Evolutionary conservation across 2,113 vertebrate genomes (phyloP).

Genomic region (Caretta caretta): DNA sequence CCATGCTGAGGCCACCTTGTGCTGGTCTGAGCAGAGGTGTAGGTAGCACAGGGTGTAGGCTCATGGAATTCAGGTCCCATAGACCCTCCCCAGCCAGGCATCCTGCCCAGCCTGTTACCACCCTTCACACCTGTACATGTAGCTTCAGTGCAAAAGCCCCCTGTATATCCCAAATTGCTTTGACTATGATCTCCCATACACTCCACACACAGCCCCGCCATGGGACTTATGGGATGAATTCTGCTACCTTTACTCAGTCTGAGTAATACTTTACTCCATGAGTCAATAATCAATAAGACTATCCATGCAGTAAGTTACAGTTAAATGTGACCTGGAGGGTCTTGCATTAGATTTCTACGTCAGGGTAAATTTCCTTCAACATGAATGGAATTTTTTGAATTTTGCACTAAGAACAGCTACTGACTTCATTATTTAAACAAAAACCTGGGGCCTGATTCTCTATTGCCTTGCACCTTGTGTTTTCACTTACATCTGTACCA

Average conservation of each 20-base stretch:
- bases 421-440: not conserved
- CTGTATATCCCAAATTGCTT: not conserved
- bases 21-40: not conserved
- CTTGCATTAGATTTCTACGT: not conserved
- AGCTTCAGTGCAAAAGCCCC: not conserved
- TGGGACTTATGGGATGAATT: not conserved
- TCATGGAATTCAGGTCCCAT: not conserved
- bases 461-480: not conserved
- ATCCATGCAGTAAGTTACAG: not conserved
- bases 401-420: not conserved
- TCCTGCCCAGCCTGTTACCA: not conserved
- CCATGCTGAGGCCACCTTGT: not conserved
- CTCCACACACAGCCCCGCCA: not conserved
- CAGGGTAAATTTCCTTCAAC: not conserved
- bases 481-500: not conserved
- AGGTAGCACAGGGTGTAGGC: not conserved
- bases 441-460: not conserved
- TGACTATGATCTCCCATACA: not conserved
- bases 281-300: not conserved
- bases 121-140: not conserved
- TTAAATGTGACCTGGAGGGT: not conserved
- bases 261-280: not conserved
- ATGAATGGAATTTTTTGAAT: not conserved
- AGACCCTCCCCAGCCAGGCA: not conserved
- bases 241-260: not conserved